A percentile compares a stretch with the other conserved stretches of the same genome.
phyloP scores from a whole-genome alignment of 2,888 invertebrate genomes.

The Gibbula magus region DNA sequence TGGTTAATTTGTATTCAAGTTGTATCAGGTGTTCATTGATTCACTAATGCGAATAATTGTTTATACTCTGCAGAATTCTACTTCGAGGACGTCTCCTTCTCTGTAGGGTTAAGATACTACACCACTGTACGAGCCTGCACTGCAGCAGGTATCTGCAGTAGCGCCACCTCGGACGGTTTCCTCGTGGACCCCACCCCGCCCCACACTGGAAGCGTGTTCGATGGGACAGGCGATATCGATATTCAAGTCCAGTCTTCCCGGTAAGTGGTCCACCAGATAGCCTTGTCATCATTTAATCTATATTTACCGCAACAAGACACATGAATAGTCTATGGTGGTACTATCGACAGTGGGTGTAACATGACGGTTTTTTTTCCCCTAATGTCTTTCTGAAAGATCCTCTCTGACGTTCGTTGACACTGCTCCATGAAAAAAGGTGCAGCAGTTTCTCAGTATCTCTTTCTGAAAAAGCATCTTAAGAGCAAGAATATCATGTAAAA shows the following conservation, averaged over 20 bases:
- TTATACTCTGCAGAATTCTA: conserved; percentile 25
- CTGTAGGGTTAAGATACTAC: conserved; percentile 35
- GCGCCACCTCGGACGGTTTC: conserved; percentile 54
- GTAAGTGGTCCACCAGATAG: not conserved
- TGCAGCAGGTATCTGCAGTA: conserved; percentile 49
- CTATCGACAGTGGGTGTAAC: too few species aligned
- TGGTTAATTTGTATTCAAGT: not conserved
- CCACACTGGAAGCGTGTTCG: conserved; percentile 46
- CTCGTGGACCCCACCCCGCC: conserved; percentile 56
- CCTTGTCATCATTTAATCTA: too few species aligned
- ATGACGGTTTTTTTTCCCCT: too few species aligned
- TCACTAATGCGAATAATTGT: too few species aligned
- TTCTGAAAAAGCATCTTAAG: too few species aligned
- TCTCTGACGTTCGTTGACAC: too few species aligned
- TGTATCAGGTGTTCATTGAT: not conserved
- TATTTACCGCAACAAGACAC: too few species aligned
- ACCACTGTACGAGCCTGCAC: conserved; percentile 56
- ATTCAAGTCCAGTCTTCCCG: conserved; percentile 49
- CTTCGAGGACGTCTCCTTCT: conserved; percentile 17
- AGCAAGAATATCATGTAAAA: too few species aligned
- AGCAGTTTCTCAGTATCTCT: too few species aligned
- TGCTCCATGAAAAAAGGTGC: too few species aligned
- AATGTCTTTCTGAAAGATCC: too few species aligned
- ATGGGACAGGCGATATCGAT: conserved; percentile 45
- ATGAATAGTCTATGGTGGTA: too few species aligned